phyloP scores from a whole-genome alignment of 2,888 invertebrate species.

The Aporophyla lueneburgensis region DNA sequence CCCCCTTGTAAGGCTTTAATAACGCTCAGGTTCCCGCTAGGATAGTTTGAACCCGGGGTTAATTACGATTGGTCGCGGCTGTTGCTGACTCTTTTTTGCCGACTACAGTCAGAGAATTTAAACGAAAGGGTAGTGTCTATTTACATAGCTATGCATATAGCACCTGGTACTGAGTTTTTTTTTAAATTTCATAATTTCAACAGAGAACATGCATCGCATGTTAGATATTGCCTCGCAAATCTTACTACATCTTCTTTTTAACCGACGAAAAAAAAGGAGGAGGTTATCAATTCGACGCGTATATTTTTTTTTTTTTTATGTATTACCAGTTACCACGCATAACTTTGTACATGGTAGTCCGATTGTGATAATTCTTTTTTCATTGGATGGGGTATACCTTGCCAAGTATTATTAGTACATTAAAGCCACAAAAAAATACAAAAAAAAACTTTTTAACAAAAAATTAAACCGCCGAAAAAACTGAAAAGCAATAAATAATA shows the following conservation, averaged over 20 bases:
- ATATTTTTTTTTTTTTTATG: too few relatives aligned
- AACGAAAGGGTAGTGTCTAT: conserved; percentile 30
- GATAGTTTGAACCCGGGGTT: conserved; percentile 75
- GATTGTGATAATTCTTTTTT: too few relatives aligned
- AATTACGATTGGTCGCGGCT: conserved; percentile 70
- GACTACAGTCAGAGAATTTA: conserved; percentile 24
- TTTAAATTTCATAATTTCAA: neutral
- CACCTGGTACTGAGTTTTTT: conserved; percentile 3
- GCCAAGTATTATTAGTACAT: too few relatives aligned
- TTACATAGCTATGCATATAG: conserved; percentile 29
- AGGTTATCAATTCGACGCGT: too few relatives aligned
- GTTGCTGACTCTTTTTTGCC: conserved; percentile 41
- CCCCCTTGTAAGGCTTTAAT: conserved; percentile 70
- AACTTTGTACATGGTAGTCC: too few relatives aligned
- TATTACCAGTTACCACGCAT: too few relatives aligned
- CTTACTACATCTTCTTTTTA: conserved; percentile 33
- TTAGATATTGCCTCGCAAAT: conserved; percentile 38
- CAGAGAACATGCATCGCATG: conserved; percentile 41
- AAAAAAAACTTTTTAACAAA: too few relatives aligned
- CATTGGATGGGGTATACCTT: too few relatives aligned
- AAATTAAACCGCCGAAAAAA: too few relatives aligned
- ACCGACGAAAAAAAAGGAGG: too few relatives aligned
- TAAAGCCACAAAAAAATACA: too few relatives aligned
- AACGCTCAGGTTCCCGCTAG: conserved; percentile 64
- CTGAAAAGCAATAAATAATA: too few relatives aligned